Conservation (phyloP, 2,113 vertebrate species). For the Brachirus orientalis region DNA sequence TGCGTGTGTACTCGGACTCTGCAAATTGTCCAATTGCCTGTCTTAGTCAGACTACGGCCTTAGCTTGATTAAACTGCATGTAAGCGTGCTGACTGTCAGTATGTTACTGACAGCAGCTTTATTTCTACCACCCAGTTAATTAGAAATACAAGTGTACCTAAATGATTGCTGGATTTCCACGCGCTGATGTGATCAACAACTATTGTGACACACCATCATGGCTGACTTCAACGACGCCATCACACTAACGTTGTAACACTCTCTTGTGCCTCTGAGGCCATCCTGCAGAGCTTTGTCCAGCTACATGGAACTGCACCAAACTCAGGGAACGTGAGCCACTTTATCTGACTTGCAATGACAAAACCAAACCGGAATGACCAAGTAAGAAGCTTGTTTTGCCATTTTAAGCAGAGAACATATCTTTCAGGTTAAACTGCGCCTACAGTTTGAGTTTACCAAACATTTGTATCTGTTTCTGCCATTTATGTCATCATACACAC, state of each 20-base stretch:
- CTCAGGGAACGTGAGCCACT: constrained; percentile 50
- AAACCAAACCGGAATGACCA: constrained; percentile 21
- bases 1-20: too few species aligned
- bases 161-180: not conserved
- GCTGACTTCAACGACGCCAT: constrained; percentile 1
- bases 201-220: not conserved
- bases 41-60: too few species aligned
- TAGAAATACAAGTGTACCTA: not conserved
- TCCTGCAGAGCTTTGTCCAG: constrained; percentile 6
- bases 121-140: not conserved
- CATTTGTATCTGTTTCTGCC: too few species aligned
- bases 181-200: too few species aligned
- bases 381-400: not conserved
- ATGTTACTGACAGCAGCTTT: too few species aligned
- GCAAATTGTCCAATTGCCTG: too few species aligned
- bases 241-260: constrained; percentile 14
- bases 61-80: too few species aligned
- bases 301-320: constrained; percentile 31
- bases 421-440: not conserved
- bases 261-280: constrained; percentile 11
- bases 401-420: not conserved
- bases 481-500: not conserved
- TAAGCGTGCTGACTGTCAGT: too few species aligned
- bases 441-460: not conserved
- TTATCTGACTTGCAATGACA: constrained; percentile 18